These are phyloP conservation scores for Scolopax mira DNA, from an alignment of 2,113 vertebrate species.

Conservation along the genomic window DNA sequence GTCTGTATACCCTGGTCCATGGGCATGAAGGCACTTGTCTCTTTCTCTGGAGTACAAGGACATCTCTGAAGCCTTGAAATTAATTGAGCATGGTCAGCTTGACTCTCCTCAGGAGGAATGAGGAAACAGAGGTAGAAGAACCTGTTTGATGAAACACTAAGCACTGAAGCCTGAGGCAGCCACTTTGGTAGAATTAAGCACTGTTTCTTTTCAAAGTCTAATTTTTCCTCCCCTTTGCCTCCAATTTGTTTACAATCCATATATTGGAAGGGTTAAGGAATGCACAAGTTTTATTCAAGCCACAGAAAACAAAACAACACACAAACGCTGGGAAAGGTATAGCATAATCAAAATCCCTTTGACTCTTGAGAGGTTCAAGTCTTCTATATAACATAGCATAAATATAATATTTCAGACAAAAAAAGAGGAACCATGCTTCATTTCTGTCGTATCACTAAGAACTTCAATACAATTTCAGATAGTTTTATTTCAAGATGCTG, in stretches of 20 bases:
- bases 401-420: not conserved
- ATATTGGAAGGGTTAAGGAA: not conserved
- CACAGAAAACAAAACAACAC: not conserved
- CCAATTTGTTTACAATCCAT: not conserved
- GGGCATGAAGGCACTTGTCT: not conserved
- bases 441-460: not conserved
- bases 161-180: conserved; percentile 25
- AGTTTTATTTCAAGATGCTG: not conserved
- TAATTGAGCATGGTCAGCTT: conserved; percentile 33
- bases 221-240: not conserved
- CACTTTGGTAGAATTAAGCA: not conserved
- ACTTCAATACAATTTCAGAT: not conserved
- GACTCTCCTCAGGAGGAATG: conserved; percentile 42
- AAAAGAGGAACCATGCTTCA: not conserved
- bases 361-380: not conserved
- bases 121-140: conserved; percentile 63
- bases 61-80: not conserved
- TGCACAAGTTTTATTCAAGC: not conserved
- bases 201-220: not conserved
- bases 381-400: not conserved
- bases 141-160: conserved; percentile 49
- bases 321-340: not conserved
- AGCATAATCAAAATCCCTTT: not conserved
- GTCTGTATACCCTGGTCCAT: not conserved
- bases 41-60: not conserved